Evolutionary conservation across 2,113 vertebrate genomes (phyloP).

Genomic region (Oenanthe oenanthe): DNA sequence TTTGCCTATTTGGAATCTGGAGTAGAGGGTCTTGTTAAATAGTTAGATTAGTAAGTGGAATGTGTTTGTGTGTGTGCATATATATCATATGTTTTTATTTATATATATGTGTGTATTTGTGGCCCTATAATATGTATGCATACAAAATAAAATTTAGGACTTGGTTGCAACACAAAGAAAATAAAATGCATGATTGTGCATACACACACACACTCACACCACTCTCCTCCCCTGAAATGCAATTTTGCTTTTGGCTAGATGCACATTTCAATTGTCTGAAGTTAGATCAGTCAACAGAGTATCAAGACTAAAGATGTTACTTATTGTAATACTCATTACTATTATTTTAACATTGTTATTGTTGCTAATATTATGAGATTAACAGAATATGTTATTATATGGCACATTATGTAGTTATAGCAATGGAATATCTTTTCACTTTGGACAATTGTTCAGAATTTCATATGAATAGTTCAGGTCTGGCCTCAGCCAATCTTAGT

Average conservation of each 20-base stretch:
- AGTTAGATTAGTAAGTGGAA: background rate
- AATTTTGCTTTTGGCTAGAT: background rate
- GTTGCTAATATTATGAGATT: background rate
- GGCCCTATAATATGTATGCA: background rate
- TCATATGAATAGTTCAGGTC: background rate
- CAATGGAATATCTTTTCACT: background rate
- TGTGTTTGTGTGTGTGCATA: background rate
- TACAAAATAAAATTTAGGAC: background rate
- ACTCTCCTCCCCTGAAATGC: rapidly evolving
- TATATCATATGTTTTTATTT: too few relatives aligned
- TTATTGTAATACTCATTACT: background rate
- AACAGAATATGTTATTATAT: background rate
- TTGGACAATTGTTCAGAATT: background rate
- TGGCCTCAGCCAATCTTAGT: background rate
- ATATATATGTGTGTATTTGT: background rate
- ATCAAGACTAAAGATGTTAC: background rate
- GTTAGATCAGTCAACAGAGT: background rate
- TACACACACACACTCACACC: too few relatives aligned
- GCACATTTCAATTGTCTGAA: background rate
- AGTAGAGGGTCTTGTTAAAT: background rate
- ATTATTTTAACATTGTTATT: background rate
- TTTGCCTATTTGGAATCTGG: background rate
- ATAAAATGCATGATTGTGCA: background rate
- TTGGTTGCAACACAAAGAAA: background rate
- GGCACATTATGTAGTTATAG: background rate